These are phyloP conservation scores for Clivina fossor DNA, from an alignment of 2,888 invertebrate species.

Conservation along the genomic window DNA sequence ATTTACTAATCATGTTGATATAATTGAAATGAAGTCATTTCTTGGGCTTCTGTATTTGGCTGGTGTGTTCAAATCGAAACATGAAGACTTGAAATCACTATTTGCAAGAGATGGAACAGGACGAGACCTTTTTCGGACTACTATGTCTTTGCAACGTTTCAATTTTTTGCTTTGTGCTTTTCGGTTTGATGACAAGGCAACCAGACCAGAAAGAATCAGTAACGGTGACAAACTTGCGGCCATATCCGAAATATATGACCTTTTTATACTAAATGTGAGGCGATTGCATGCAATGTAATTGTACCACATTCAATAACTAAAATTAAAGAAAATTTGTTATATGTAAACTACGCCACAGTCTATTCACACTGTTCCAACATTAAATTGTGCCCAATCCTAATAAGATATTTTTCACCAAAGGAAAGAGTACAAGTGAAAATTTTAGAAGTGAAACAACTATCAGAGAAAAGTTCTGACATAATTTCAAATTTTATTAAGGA, in stretches of 20 bases:
- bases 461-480: constrained; percentile 36
- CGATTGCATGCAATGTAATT: constrained; percentile 33
- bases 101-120: constrained; percentile 15
- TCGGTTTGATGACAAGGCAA: constrained; percentile 21
- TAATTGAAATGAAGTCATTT: constrained; percentile 12
- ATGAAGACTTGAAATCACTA: constrained; percentile 7
- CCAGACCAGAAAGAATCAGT: constrained; percentile 9
- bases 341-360: constrained; percentile 6
- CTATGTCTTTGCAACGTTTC: constrained; percentile 17
- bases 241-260: constrained; percentile 12
- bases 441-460: constrained; percentile 27
- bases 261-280: constrained; percentile 17
- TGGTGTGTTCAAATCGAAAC: constrained; percentile 2
- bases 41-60: constrained; percentile 15
- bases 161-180: constrained; percentile 18
- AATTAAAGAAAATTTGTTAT: constrained; percentile 33
- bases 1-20: constrained; percentile 5
- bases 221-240: constrained; percentile 12
- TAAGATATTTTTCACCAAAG: constrained; percentile 36
- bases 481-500: constrained; percentile 37
- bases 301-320: constrained; percentile 32
- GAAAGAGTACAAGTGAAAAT: no score
- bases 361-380: constrained; percentile 3
- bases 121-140: constrained; percentile 15
- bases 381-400: constrained; percentile 36